A percentile compares a stretch with the other conserved stretches of the same genome.
Evolutionary conservation across 2,113 vertebrate genomes (phyloP).

Genomic region (Poeciliopsis turrubarensis): DNA sequence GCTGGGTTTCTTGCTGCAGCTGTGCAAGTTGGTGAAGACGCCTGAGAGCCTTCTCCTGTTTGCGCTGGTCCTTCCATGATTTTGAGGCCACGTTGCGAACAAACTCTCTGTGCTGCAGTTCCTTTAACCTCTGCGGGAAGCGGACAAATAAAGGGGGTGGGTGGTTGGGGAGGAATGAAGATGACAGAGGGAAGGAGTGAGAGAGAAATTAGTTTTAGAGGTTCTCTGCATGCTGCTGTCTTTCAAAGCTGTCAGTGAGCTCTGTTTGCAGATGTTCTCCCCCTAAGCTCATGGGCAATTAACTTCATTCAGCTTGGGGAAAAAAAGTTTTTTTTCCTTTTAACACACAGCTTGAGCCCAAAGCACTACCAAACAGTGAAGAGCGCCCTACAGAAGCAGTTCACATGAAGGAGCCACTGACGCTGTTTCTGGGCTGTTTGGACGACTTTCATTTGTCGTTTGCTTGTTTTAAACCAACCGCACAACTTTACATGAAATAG

Average conservation of each 20-base stretch:
- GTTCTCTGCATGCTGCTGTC: slow-evolving; percentile 56
- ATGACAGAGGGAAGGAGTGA: slow-evolving; percentile 15
- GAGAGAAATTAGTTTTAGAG: slow-evolving; percentile 47
- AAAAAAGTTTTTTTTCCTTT: slow-evolving; percentile 9
- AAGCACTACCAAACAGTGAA: slow-evolving; percentile 50
- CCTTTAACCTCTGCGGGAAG: slow-evolving; percentile 89
- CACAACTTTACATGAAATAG: slow-evolving; percentile 14
- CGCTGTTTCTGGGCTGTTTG: slow-evolving; percentile 24
- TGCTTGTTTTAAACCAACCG: neutral
- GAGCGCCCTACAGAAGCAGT: slow-evolving; percentile 41
- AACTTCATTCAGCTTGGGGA: slow-evolving; percentile 55
- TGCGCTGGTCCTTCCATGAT: slow-evolving; percentile 98
- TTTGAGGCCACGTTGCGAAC: slow-evolving; percentile 97
- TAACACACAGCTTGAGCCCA: slow-evolving; percentile 52
- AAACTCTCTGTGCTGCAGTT: slow-evolving; percentile 98
- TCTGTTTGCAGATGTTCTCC: slow-evolving; percentile 56
- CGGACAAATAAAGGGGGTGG: slow-evolving; percentile 20
- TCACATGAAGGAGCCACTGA: slow-evolving; percentile 41
- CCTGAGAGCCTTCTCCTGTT: slow-evolving; percentile 95
- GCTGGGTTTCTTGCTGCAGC: slow-evolving; percentile 88
- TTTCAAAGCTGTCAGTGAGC: slow-evolving; percentile 57
- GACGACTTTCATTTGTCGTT: slow-evolving; percentile 5
- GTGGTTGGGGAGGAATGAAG: neutral
- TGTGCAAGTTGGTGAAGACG: slow-evolving; percentile 94
- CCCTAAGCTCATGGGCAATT: slow-evolving; percentile 59